Percentiles rank a stretch among this genome's conserved stretches.
phyloP scores from a whole-genome alignment of 1,140 invertebrate species.

The Melanaphis sacchari region DNA sequence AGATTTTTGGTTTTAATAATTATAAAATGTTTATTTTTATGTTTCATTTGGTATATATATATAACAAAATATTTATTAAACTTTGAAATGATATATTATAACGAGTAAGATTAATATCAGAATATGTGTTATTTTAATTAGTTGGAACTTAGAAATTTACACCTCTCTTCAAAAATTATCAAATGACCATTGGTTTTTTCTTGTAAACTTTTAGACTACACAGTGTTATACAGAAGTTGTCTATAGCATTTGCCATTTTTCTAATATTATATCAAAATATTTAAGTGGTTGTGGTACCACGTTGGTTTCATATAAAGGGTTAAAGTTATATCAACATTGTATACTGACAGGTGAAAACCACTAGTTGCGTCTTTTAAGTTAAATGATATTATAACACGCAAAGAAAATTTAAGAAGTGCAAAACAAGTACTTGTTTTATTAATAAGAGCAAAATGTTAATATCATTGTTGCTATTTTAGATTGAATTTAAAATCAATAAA shows the following conservation, averaged over 20 bases:
- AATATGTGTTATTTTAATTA: background rate
- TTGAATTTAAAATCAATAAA: background rate
- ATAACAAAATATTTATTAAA: no score
- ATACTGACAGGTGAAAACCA: conserved; percentile 24
- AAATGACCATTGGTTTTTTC: background rate
- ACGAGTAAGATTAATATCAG: background rate
- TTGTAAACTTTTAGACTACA: background rate
- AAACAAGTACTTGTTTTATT: conserved; percentile 11
- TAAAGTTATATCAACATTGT: background rate
- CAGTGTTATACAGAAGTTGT: background rate
- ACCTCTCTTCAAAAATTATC: background rate
- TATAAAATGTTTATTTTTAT: background rate
- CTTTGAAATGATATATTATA: background rate
- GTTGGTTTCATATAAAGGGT: background rate
- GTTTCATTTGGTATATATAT: background rate
- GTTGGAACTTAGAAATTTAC: background rate
- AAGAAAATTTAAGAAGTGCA: conserved; percentile 9
- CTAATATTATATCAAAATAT: background rate
- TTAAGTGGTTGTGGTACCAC: background rate
- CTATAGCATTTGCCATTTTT: background rate
- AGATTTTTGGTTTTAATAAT: background rate
- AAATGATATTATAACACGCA: conserved; percentile 41
- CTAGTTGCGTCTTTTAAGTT: conserved; percentile 38
- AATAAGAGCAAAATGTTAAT: background rate
- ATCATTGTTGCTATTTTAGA: background rate